A percentile compares a stretch with the other conserved stretches of the same genome.
Evolutionary conservation across 2,888 invertebrate species (phyloP).

Genomic region (Monopis laevigella): DNA sequence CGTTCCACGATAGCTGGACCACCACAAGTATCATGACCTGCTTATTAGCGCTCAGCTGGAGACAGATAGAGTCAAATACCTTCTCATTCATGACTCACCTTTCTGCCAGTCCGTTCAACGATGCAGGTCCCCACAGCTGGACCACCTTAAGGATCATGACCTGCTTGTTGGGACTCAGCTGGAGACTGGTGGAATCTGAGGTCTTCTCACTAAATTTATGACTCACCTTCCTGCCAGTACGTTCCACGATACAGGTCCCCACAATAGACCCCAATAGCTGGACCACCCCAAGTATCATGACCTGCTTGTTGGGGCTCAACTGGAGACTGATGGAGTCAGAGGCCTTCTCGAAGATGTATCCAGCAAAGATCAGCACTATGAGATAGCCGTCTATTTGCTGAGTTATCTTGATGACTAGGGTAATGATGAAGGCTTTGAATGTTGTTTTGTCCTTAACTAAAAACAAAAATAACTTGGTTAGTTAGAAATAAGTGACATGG

Average conservation of each 20-base stretch:
- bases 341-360: slow-evolving; percentile 47
- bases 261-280: slow-evolving; percentile 46
- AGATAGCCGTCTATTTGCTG: slow-evolving; percentile 59
- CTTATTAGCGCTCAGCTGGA: slow-evolving; percentile 47
- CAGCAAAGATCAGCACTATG: slow-evolving; percentile 53
- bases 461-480: slow-evolving; percentile 18
- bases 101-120: slow-evolving; percentile 54
- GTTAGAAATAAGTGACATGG: not conserved
- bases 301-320: slow-evolving; percentile 53
- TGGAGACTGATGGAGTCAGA: slow-evolving; percentile 38
- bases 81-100: slow-evolving; percentile 42
- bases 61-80: slow-evolving; percentile 38
- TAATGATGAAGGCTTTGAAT: slow-evolving; percentile 52
- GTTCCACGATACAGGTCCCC: slow-evolving; percentile 51
- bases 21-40: slow-evolving; percentile 52
- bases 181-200: slow-evolving; percentile 36
- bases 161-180: slow-evolving; percentile 52
- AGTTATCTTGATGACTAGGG: slow-evolving; percentile 48
- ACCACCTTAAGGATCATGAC: slow-evolving; percentile 41
- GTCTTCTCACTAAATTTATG: slow-evolving; percentile 38
- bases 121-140: slow-evolving; percentile 14
- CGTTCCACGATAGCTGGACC: slow-evolving; percentile 52
- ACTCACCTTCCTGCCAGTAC: slow-evolving; percentile 51
- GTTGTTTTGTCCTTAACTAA: slow-evolving; percentile 48
- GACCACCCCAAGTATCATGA: slow-evolving; percentile 50